Percentiles rank a stretch among this genome's conserved stretches.
These are phyloP conservation scores for Elgaria multicarinata DNA, from an alignment of 2,113 vertebrate genomes.

Conservation along the genomic window DNA sequence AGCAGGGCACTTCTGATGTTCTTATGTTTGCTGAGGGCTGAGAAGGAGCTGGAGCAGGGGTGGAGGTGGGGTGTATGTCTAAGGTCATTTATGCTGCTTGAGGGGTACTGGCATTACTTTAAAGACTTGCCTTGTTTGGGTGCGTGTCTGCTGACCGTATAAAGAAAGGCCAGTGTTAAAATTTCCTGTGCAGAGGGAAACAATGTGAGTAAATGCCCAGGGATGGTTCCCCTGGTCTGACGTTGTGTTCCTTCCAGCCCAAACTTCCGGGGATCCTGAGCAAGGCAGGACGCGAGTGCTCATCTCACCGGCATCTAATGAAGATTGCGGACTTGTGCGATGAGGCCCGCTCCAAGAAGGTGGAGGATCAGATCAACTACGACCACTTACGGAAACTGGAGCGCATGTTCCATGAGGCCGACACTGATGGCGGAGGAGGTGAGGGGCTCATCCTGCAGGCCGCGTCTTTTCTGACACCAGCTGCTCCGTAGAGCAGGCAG, in stretches of 20 bases:
- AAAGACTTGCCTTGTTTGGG: too few relatives aligned
- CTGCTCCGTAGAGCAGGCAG: background rate
- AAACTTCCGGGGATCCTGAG: background rate
- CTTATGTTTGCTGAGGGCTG: background rate
- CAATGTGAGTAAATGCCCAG: background rate
- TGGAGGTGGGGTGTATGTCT: background rate
- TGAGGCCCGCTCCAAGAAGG: fast-evolving
- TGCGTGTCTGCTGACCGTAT: background rate
- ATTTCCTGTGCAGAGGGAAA: background rate
- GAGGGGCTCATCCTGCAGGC: background rate
- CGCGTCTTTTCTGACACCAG: background rate
- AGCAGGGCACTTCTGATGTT: background rate
- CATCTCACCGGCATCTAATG: background rate
- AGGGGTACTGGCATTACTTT: background rate
- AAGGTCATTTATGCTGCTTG: background rate
- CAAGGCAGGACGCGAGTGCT: background rate
- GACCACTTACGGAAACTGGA: constrained; percentile 43
- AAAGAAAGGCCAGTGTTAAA: background rate
- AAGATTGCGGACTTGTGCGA: background rate
- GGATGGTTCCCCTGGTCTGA: background rate
- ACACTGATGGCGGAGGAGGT: constrained; percentile 44
- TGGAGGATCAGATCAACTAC: constrained; percentile 22
- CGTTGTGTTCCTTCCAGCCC: background rate
- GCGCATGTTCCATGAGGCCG: constrained; percentile 44
- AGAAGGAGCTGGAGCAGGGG: background rate